Base-by-base conservation (phyloP, 2,113 vertebrate genomes). In the Oreochromis niloticus region DNA sequence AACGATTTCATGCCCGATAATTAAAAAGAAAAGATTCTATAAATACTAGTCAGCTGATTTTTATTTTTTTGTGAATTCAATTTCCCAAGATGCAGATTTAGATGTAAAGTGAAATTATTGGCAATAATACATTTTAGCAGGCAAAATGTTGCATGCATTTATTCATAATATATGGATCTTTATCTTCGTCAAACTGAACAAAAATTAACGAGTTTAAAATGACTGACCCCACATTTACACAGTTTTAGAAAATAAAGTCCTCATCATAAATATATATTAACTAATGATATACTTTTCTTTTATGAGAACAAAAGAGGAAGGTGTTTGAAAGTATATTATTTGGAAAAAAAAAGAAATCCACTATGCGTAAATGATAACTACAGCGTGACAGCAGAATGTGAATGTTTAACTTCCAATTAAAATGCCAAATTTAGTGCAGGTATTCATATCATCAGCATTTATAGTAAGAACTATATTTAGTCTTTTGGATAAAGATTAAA, bases 361-460 rank as follows among this genome's bases (percentile, higher is more conserved):
- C 19, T 68, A 0, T 2, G 34, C 34, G 2, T 39, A 0, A 68
- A 41, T 6, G 34, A 24, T 27, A 43, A 7, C 22, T 17, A 3
- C 43, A 50, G 71, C 4, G 9, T 78, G 22, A 19, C 43, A 3
- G 24, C 24, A 50, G 0, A 27, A 17, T 30, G 14, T 48, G 71
- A 32, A 30, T 12, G 43, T 32, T 19, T 7, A 50, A 46, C 12
- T 16, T 16, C 39, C 22, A 27, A 43, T 43, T 43, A 3, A 68
- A 68, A 71, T 71, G 22, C n/a, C 39, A 71, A 43, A 71, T 73
- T 27, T 73, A 48, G 22, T 17, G 68, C 22, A 73, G 0, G 22
- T 30, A 10, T 9, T 73, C 41, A 1, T 3, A 27, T 73, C 9
- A 2, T 17, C 22, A 48, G 1, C 2, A 10, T 73, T 46, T 41